Base-by-base conservation (phyloP, 1,140 invertebrate species). In the Mizuhopecten yessoensis region DNA sequence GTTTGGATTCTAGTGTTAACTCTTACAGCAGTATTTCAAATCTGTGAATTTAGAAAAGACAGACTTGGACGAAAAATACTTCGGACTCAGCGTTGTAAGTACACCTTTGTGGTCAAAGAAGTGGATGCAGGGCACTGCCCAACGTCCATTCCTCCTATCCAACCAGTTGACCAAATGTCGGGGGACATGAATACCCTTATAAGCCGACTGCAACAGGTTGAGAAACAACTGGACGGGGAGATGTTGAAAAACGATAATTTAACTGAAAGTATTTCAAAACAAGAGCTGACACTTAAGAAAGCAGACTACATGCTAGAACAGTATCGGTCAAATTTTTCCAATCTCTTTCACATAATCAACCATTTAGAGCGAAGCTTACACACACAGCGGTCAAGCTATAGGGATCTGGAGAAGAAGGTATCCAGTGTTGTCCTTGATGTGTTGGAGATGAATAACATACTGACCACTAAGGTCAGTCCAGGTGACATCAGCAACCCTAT, bases 81-180 rank as follows among this genome's bases (percentile, higher is more conserved):
- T 34, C 90, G 90, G 57, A 92, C 91, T 33, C 87, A 90, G 34
- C 20, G 91, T 91, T 95, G 95, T 36, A 92, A 94, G 86, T 96
- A 96, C 90, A 95, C 94, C 7, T 93, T 96, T 39, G 94, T 96
- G 13, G 94, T 96, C 20, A 94, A 96, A 90, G 95, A 96, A 92
- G 93, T 95, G 93, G 94, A 94, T 88, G 91, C 93, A 0, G 92
- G 39, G n/a, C 57, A 75, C 34, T 96, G 95, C 91, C 93, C 95
- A 0, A 92, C 90, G 86, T 88, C 92, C 23, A 90, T 95, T 36
- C 89, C 89, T 34, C 88, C 88, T 42, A 39, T 90, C 2, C 90
- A 89, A 34, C 39, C 88, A 5, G 88, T 87, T 23, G 34, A 39
- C 2, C 34, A 89, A 3, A 91, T 33, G 90, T 34, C 57, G 0